Conservation (phyloP, 2,888 invertebrate genomes). For the Belgica antarctica region DNA sequence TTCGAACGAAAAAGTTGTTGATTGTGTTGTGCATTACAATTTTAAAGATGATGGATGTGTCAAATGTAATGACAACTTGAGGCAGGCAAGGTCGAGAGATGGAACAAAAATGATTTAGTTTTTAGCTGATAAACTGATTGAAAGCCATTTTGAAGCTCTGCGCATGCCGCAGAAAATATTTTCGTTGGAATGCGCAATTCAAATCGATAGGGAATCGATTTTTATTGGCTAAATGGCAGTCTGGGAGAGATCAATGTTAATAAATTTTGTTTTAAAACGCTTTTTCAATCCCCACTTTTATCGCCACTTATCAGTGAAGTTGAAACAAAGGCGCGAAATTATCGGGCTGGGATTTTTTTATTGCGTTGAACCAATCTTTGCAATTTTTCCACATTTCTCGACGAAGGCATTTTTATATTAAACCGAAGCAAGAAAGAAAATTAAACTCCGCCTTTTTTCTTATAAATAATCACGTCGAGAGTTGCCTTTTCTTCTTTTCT, state of each 20-base stretch:
- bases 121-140: neutral
- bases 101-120: too few relatives aligned
- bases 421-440: constrained; percentile 35
- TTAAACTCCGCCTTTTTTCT: constrained; percentile 42
- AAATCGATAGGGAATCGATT: neutral
- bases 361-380: constrained; percentile 19
- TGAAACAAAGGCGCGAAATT: too few relatives aligned
- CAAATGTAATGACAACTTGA: neutral
- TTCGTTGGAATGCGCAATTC: constrained; percentile 13
- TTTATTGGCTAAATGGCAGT: neutral
- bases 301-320: neutral
- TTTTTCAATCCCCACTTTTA: constrained; percentile 14
- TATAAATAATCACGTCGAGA: constrained; percentile 20
- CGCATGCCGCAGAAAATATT: constrained; percentile 2
- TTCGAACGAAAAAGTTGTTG: neutral
- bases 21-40: neutral
- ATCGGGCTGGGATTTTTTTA: neutral
- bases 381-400: neutral
- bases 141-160: neutral
- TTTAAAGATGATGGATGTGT: constrained; percentile 1
- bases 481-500: too few relatives aligned
- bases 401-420: neutral
- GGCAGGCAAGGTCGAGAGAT: neutral
- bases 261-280: constrained; percentile 1
- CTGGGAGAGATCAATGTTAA: constrained; percentile 33